Percentiles rank a stretch among this genome's conserved stretches.
Evolutionary conservation across 2,888 invertebrate genomes (phyloP).

Genomic region (Cybosia mesomella): DNA sequence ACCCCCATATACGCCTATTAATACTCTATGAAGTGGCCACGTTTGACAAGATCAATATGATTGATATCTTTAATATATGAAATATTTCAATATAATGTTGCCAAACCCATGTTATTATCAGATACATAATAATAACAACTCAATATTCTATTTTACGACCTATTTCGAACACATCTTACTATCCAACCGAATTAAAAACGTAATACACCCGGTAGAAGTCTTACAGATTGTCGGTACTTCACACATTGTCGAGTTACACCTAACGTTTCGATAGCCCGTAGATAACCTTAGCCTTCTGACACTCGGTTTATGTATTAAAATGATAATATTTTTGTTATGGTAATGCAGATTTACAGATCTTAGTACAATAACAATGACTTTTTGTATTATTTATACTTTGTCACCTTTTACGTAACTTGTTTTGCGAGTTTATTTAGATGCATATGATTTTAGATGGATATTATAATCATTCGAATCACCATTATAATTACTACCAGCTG

Average conservation of each 20-base stretch:
- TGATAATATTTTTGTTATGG: slow-evolving; percentile 15
- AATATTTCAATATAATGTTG: slow-evolving; percentile 8
- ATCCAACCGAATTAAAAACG: slow-evolving; percentile 24
- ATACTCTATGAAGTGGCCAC: neutral
- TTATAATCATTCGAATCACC: too few species aligned
- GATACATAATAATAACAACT: slow-evolving; percentile 14
- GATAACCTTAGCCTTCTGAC: slow-evolving; percentile 43
- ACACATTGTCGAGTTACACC: slow-evolving; percentile 10
- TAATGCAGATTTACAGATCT: slow-evolving; percentile 10
- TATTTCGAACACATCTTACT: slow-evolving; percentile 27
- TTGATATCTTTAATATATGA: neutral
- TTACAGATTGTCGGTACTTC: neutral
- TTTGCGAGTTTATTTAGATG: neutral
- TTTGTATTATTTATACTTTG: neutral
- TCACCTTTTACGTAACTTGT: neutral
- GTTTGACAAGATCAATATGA: neutral
- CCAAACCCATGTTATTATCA: slow-evolving; percentile 10
- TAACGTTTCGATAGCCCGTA: slow-evolving; percentile 35
- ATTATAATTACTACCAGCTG: too few species aligned
- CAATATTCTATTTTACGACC: slow-evolving; percentile 39
- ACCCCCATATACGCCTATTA: too few species aligned
- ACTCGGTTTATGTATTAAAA: slow-evolving; percentile 9
- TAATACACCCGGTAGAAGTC: neutral
- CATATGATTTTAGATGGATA: too few species aligned
- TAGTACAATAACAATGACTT: neutral